phyloP scores from a whole-genome alignment of 2,888 invertebrate species.

The Hanleya hanleyi region DNA sequence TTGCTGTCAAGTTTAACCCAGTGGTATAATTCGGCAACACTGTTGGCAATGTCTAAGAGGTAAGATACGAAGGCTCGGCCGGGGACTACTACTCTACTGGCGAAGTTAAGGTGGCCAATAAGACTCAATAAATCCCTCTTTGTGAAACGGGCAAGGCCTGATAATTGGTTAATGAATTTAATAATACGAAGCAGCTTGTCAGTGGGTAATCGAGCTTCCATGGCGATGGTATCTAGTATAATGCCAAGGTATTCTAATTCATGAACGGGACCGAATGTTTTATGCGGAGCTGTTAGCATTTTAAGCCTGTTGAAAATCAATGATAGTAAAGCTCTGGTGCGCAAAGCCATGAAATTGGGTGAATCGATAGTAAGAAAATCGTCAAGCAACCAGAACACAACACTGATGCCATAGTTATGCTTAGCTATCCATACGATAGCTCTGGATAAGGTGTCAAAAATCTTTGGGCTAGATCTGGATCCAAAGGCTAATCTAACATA shows the following conservation, averaged over 20 bases:
- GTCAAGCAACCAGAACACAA: slow-evolving; percentile 21
- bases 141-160: slow-evolving; percentile 20
- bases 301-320: slow-evolving; percentile 16
- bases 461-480: slow-evolving; percentile 13
- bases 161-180: slow-evolving; percentile 10
- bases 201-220: slow-evolving; percentile 29
- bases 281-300: slow-evolving; percentile 26
- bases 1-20: slow-evolving; percentile 22
- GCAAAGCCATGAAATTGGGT: neutral
- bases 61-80: slow-evolving; percentile 34
- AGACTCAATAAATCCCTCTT: slow-evolving; percentile 27
- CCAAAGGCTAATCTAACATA: slow-evolving; percentile 22
- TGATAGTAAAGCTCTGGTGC: slow-evolving; percentile 14
- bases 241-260: slow-evolving; percentile 34
- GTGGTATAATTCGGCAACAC: slow-evolving; percentile 16
- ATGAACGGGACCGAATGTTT: slow-evolving; percentile 29
- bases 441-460: slow-evolving; percentile 20
- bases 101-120: slow-evolving; percentile 30
- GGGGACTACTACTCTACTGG: slow-evolving; percentile 26
- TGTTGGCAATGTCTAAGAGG: slow-evolving; percentile 18
- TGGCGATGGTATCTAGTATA: slow-evolving; percentile 23
- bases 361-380: slow-evolving; percentile 27
- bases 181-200: slow-evolving; percentile 22
- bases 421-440: slow-evolving; percentile 21
- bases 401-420: slow-evolving; percentile 9